Evolutionary conservation across 1,140 invertebrate genomes (phyloP), one percentile per base, ranked within the genome.

Genomic region (Whitmania pigra): DNA sequence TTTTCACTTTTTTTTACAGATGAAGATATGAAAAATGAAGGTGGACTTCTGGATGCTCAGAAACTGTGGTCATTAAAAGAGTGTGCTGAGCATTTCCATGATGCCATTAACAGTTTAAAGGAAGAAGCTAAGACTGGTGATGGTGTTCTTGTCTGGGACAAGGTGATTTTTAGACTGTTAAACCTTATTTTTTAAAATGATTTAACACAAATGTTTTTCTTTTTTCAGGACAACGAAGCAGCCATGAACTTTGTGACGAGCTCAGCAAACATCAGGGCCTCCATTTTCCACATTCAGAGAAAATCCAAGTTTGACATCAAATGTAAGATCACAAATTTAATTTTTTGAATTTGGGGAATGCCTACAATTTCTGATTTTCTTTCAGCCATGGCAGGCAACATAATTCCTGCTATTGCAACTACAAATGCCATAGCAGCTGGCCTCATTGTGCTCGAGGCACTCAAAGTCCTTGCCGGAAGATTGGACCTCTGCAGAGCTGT

Each of bases 341-440:
- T 13, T 1, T 60, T 53, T 49, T 53, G 73, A 68, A 66, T 69
- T 67, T 43, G 43, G 67, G 1, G 11, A n/a, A 63, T 63, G 22
- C 57, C 11, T n/a, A 7, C 20, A 63, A 25, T 63, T 15, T 63
- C 11, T 63, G 13, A 13, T 63, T 63, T 13, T 11, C 9, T 49
- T 49, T 5, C 43, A 93, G 91, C 95, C 36, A 97, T 98, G 91
- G 96, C 96, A 17, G 95, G 96, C 2, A 88, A 88, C 77, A 99
- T 99, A 74, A 96, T 99, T 78, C 95, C 96, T 60, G 96, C 96
- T 0, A 98, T 99, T 79, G 95, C 96, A 0, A 96, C 95, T 4
- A 97, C 95, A 4, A 99, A 99, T 80, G 95, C 96, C 0, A 92
- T 98, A 73, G 89, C 98, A 63, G 94, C 94, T 29, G 96, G 94